Percentiles rank a stretch among this genome's conserved stretches.
phyloP scores from a whole-genome alignment of 2,113 vertebrate species.

The Gavialis gangeticus region DNA sequence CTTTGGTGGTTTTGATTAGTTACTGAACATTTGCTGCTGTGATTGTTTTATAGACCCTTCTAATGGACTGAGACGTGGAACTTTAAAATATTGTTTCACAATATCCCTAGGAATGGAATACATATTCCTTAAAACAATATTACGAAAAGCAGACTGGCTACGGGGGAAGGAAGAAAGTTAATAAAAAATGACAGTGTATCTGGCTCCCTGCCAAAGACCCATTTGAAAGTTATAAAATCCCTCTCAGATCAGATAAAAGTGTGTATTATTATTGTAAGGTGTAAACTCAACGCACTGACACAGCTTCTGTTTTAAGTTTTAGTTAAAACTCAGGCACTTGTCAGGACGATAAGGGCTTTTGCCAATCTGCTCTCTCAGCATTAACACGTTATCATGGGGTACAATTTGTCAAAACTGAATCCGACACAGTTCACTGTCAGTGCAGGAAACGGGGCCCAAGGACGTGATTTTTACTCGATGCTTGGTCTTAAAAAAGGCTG shows the following conservation, averaged over 20 bases:
- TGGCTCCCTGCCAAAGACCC: conserved; percentile 67
- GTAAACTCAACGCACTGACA: conserved; percentile 72
- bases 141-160: conserved; percentile 27
- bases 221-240: conserved; percentile 76
- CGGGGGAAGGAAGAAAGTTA: conserved; percentile 48
- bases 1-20: conserved; percentile 38
- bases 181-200: conserved; percentile 75
- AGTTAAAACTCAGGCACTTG: conserved; percentile 48
- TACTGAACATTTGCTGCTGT: not conserved
- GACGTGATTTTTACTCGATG: accelerated
- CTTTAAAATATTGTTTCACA: conserved; percentile 40
- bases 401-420: conserved; percentile 42
- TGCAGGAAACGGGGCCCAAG: not conserved
- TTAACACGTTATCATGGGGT: conserved; percentile 47
- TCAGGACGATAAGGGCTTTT: conserved; percentile 37
- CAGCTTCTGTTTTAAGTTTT: conserved; percentile 76
- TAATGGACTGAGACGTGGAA: conserved; percentile 49
- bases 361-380: not conserved
- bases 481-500: not conserved
- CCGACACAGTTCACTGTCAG: conserved; percentile 8
- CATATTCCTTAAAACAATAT: conserved; percentile 52
- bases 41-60: conserved; percentile 54
- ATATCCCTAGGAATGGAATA: conserved; percentile 38
- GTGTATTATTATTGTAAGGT: conserved; percentile 74
- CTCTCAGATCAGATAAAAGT: conserved; percentile 76